These are phyloP conservation scores for Belgica antarctica DNA, from an alignment of 2,888 invertebrate species.

Conservation along the genomic window DNA sequence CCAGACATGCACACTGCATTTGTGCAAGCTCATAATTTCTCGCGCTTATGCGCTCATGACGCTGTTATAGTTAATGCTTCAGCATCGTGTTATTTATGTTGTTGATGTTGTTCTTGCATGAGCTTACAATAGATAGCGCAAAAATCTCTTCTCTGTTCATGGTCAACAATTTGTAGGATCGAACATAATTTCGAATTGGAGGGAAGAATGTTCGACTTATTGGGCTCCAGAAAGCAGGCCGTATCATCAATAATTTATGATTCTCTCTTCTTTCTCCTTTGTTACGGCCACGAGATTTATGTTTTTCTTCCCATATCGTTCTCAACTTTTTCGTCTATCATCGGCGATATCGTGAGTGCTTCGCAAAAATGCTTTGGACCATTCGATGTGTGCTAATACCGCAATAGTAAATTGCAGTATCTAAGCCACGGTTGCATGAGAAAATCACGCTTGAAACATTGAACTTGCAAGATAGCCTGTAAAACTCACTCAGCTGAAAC, in stretches of 20 bases:
- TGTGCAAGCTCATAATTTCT: constrained; percentile 5
- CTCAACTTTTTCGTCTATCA: constrained; percentile 37
- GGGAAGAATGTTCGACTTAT: constrained; percentile 6
- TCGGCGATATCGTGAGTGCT: constrained; percentile 38
- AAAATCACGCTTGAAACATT: constrained; percentile 38
- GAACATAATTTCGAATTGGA: constrained; percentile 1
- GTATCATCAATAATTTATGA: constrained; percentile 43
- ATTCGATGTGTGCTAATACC: constrained; percentile 18
- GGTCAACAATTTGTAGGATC: constrained; percentile 36
- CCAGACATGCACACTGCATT: background rate
- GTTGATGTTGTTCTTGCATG: too few species aligned
- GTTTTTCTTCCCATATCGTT: constrained; percentile 37
- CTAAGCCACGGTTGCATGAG: constrained; percentile 43
- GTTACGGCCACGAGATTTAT: constrained; percentile 32
- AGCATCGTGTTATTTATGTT: constrained; percentile 38
- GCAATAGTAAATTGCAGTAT: constrained; percentile 37
- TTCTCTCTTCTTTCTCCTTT: constrained; percentile 23
- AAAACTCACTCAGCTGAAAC: constrained; percentile 17
- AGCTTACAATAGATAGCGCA: constrained; percentile 10
- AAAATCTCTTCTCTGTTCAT: constrained; percentile 25
- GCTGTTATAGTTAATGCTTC: constrained; percentile 41
- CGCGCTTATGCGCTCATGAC: constrained; percentile 37
- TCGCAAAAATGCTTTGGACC: background rate
- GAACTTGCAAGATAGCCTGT: constrained; percentile 31
- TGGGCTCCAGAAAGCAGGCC: constrained; percentile 10